Evolutionary conservation across 2,113 vertebrate species (phyloP), one percentile per base, ranked within the genome.

Genomic region (Baryphthengus martii): DNA sequence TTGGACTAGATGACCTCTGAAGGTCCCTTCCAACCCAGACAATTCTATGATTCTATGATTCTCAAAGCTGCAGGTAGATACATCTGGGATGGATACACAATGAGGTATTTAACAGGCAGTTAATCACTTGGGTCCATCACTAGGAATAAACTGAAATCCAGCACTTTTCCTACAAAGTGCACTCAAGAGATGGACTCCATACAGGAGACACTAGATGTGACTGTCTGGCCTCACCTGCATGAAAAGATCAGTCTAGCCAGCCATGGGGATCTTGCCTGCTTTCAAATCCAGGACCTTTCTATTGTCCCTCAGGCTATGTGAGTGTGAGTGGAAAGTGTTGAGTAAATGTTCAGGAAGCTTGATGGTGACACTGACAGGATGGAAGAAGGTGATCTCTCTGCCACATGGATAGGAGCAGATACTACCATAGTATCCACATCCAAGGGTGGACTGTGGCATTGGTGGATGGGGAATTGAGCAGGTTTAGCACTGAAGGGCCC

Each of bases 321-420:
- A 50, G 10, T 0, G 0, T 21, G 68, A 80, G 12, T 11, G 21
- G 9, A 37, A 76, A 61, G 7, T 5, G 23, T 6, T 33, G 52
- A 47, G 19, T 42, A 66, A 77, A 77, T 28, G 35, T 20, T 47
- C 29, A 65, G 29, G 67, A 82, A 31, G 3, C 3, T 52, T 31
- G 42, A 1, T 5, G 12, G 18, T 0, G 2, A 50, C 19, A 16
- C 0, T 13, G 35, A 24, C 13, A 40, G 58, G 17, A 59, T 1
- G 2, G 47, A 80, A 52, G 16, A 45, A 45, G 1, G 1, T 13
- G 23, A 81, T 24, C 14, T 31, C 21, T 28, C 28, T 4, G 12
- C 8, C 31, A 2, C 1, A 2, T 11, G 47, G 55, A 20, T 39
- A 79, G 47, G n/a, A 74, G 17, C 1, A 0, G 45, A 33, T 37